Conservation (phyloP, 2,888 invertebrate species). For the Hypena proboscidalis region DNA sequence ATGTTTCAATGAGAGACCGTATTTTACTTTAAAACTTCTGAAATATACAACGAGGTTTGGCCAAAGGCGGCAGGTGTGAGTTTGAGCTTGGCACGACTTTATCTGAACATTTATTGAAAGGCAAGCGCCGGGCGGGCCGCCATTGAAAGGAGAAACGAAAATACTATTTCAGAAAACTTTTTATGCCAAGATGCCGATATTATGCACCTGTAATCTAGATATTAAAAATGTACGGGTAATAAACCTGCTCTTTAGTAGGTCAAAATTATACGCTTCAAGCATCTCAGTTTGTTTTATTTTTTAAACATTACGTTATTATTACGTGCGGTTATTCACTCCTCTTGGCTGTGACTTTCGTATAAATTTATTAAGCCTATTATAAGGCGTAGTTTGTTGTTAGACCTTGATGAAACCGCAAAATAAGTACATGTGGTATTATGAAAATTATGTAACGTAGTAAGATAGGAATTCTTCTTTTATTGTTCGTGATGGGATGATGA, state of each 20-base stretch:
- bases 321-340: conserved; percentile 20
- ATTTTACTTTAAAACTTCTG: conserved; percentile 24
- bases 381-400: too few relatives aligned
- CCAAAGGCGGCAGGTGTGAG: conserved; percentile 25
- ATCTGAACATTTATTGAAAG: conserved; percentile 19
- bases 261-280: conserved; percentile 12
- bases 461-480: too few relatives aligned
- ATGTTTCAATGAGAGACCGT: conserved; percentile 12
- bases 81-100: conserved; percentile 19
- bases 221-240: conserved; percentile 1
- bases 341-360: conserved; percentile 14
- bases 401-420: too few relatives aligned
- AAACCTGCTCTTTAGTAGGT: conserved; percentile 26
- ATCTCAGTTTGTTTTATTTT: conserved; percentile 14
- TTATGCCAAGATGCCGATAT: conserved; percentile 5
- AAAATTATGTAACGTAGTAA: too few relatives aligned
- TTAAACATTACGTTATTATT: conserved; percentile 17
- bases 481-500: too few relatives aligned
- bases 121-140: neutral
- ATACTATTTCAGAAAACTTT: neutral
- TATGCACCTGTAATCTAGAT: conserved; percentile 11
- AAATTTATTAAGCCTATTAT: too few relatives aligned
- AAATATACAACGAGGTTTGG: conserved; percentile 22
- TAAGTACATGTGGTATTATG: too few relatives aligned
- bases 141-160: neutral